These are phyloP conservation scores for Ptilorrhoa leucosticta DNA, from an alignment of 2,113 vertebrate species.

Conservation along the genomic window DNA sequence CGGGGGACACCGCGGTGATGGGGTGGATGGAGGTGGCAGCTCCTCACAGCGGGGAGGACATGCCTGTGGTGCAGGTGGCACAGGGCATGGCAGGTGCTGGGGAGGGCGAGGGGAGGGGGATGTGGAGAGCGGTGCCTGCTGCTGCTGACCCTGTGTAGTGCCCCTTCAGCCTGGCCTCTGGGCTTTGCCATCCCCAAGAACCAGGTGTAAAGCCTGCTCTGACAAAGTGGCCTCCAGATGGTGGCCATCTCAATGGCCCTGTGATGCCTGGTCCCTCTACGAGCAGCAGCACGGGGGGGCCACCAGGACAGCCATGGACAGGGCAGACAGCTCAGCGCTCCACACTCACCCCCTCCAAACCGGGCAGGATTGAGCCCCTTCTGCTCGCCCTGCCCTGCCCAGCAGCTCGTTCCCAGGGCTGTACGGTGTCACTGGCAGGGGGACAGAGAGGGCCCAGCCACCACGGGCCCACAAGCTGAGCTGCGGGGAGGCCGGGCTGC, in stretches of 20 bases:
- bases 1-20: rapidly evolving
- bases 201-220: background rate
- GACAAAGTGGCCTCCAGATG: background rate
- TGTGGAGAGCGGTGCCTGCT: rapidly evolving
- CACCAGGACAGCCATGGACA: background rate
- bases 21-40: background rate
- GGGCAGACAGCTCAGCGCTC: background rate
- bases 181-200: background rate
- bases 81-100: background rate
- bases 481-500: rapidly evolving
- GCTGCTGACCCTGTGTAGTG: rapidly evolving
- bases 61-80: background rate
- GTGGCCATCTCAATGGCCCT: background rate
- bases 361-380: background rate
- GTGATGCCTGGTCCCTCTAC: rapidly evolving
- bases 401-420: background rate
- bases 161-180: background rate
- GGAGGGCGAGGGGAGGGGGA: background rate
- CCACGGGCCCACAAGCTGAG: rapidly evolving
- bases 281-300: rapidly evolving
- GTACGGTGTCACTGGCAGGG: rapidly evolving
- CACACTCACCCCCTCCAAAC: background rate
- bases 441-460: background rate
- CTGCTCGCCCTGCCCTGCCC: background rate
- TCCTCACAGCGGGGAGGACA: rapidly evolving